These are phyloP conservation scores for Lemur catta DNA, from an alignment of 2,797 vertebrate genomes.

Conservation along the genomic window DNA sequence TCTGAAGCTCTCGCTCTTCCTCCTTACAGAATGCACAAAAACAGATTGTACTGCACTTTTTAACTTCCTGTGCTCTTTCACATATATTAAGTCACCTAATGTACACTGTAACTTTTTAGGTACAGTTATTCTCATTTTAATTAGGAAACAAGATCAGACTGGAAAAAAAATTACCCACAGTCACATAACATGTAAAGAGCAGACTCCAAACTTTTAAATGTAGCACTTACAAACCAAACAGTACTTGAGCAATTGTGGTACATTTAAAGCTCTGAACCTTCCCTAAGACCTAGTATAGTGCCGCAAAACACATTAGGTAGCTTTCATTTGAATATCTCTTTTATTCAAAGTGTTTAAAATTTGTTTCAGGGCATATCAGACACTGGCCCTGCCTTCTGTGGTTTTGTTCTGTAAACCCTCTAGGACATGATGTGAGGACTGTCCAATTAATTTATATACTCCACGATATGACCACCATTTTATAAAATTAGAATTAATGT, in stretches of 20 bases:
- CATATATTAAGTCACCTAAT: background rate
- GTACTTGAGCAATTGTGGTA: background rate
- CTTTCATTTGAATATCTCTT: background rate
- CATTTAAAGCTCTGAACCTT: background rate
- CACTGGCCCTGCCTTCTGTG: background rate
- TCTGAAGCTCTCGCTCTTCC: background rate
- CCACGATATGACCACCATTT: background rate
- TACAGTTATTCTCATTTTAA: background rate
- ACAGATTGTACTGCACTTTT: background rate
- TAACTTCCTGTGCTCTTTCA: background rate
- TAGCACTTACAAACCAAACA: background rate
- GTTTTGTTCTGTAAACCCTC: background rate
- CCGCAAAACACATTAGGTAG: background rate
- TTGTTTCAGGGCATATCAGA: background rate
- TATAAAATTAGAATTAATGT: background rate
- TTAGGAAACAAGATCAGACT: background rate
- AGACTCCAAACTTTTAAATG: background rate
- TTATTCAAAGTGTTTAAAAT: background rate
- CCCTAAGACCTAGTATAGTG: background rate
- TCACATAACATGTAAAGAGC: background rate
- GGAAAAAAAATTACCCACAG: background rate
- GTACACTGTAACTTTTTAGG: background rate
- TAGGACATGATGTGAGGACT: background rate
- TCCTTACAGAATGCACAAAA: background rate
- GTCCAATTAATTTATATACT: background rate